These are phyloP conservation scores for Cyclura pinguis DNA, from an alignment of 2,797 vertebrate genomes.

Conservation along the genomic window DNA sequence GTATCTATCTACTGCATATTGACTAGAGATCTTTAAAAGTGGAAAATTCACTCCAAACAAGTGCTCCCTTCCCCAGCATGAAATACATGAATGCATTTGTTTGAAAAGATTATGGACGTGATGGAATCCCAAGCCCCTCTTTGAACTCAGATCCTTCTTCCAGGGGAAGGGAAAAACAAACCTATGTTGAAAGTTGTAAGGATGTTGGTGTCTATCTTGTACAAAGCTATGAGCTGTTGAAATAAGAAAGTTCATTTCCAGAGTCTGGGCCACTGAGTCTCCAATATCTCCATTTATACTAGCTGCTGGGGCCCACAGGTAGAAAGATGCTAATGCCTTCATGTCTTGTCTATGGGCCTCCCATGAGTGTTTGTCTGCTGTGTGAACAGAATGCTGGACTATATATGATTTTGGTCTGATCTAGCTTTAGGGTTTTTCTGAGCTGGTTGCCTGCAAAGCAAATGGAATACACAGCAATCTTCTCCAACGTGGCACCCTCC, in stretches of 20 bases:
- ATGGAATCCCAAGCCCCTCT: slow-evolving; percentile 25
- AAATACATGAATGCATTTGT: not conserved
- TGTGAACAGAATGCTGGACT: too few species aligned
- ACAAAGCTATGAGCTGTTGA: not conserved
- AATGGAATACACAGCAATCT: too few species aligned
- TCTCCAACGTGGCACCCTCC: too few species aligned
- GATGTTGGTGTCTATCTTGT: not conserved
- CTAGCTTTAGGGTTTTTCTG: too few species aligned
- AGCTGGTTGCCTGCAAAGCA: too few species aligned
- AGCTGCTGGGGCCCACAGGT: too few species aligned
- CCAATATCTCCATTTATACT: too few species aligned
- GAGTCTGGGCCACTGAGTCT: not conserved
- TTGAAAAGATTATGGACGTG: slow-evolving; percentile 13
- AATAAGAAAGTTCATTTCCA: not conserved
- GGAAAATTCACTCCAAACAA: not conserved
- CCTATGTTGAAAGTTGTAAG: not conserved
- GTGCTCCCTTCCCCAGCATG: not conserved
- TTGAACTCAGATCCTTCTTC: slow-evolving; percentile 36
- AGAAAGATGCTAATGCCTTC: too few species aligned
- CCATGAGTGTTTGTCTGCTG: too few species aligned
- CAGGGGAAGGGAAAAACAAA: not conserved
- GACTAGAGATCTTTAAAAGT: not conserved
- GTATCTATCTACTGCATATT: not conserved
- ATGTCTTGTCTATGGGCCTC: too few species aligned
- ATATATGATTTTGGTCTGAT: too few species aligned